Evolutionary conservation across 2,113 vertebrate species (phyloP), one percentile per base, ranked within the genome.

Genomic region (Progne subis): DNA sequence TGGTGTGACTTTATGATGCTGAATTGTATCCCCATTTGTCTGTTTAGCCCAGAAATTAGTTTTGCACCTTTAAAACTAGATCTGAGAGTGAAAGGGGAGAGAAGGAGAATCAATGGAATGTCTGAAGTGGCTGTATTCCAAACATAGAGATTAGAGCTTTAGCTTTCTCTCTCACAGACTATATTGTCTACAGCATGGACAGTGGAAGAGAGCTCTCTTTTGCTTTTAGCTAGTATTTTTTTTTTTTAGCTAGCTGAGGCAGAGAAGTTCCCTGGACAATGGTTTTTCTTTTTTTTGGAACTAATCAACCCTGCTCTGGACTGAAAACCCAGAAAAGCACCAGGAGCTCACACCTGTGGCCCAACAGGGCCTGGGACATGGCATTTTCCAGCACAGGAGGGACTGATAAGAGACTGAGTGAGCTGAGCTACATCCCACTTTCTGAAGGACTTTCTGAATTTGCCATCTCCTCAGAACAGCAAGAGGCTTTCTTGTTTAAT

Each of bases 391-490:
- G 37, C 0, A 1, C 59, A 6, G 17, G 34, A 39, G 59, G 34
- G 59, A 39, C 34, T 59, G 57, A 25, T 25, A 6, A 34, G 57
- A 25, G 57, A 37, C 14, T 61, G 57, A 60, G n/a, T 0, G 10
- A 37, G n/a, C 14, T 0, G 1, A 28, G 17, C 34, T 28, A 39
- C 34, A 60, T 3, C 34, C 59, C 24, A 8, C 5, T 2, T 13
- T 5, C 37, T 37, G 37, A 8, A 61, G 25, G 59, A 28, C 59
- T 61, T 37, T 37, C 59, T 39, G 59, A 39, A 39, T 39, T 28
- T 26, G 16, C 25, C 34, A 28, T 37, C 24, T 60, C 59, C 39
- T 60, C 59, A 39, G 34, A 39, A 39, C 24, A 60, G 24, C 3
- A 5, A 39, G 34, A 39, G 24, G 59, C 28, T 61, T 18, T 39